Base-by-base conservation (phyloP, 2,888 invertebrate species). In the Thecophora atra region DNA sequence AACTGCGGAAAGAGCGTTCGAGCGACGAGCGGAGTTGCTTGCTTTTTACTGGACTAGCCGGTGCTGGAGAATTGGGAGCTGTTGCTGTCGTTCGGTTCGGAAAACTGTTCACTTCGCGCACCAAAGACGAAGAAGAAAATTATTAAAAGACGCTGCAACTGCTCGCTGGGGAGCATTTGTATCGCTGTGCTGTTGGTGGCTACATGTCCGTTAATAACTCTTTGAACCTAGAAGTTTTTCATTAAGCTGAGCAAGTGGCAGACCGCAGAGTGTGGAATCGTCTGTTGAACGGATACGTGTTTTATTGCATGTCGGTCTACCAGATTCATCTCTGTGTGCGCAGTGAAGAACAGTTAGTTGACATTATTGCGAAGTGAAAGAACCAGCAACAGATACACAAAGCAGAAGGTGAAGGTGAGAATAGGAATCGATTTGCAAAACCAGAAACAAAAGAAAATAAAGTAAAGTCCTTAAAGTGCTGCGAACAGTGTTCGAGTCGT, bases 71-170 rank as follows among this genome's bases (percentile, higher is more conserved):
- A 13, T 54, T 54, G 54, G n/a, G 52, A 13, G 5, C 15, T 42
- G 66, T 58, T 44, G 67, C 44, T 44, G 62, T 26, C 51, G 72
- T 15, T 60, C 13, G 58, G 51, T 56, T 69, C 63, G 72, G 54
- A 71, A 72, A 72, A 72, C 60, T 68, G 37, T 62, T 63, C 62
- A 37, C 56, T 7, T 24, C 5, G 51, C 65, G 51, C 65, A 52
- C 26, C 51, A 24, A 54, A 47, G 66, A 65, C 19, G 60, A 37
- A 21, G 67, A 51, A 69, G 69, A 79, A 85, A 86, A 85, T 81
- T 87, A 84, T 87, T 87, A 87, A 85, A 87, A 87, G 86, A 85
- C 84, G 85, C 83, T 83, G 85, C 85, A 83, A 81, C 82, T 82
- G 80, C 82, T 79, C 78, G 79, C 79, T 81, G 77, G 77, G 84